Base-by-base conservation (phyloP, 2,113 vertebrate genomes). In the Callipepla californica region DNA sequence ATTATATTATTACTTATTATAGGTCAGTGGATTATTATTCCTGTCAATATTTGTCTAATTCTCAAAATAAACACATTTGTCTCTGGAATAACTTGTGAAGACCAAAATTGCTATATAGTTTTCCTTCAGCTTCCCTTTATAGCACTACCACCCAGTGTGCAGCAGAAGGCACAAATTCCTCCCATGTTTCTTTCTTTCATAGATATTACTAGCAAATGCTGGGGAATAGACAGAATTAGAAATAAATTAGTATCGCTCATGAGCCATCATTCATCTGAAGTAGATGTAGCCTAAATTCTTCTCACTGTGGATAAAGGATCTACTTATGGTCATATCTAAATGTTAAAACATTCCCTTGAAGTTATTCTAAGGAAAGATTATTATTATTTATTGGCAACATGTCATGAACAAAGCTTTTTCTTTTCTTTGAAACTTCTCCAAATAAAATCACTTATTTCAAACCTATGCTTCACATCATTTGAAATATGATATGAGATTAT, bases 401-500 rank as follows among this genome's bases (percentile, higher is more conserved):
- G 9, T 44, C 34, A 65, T 34, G 8, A 87, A 48, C 20, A 70
- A 22, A 84, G 38, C 13, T 6, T 36, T 42, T 10, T 1, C 5
- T 18, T 34, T 18, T 10, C 21, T 44, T 67, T 58, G 63, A 51
- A 74, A 59, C 15, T 23, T 51, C 59, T 76, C 40, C 8, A n/a
- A 36, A 55, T 32, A 55, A 82, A 85, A 55, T 50, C 28, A 57
- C 7, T 4, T 1, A 8, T 89, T 50, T 84, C 80, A 34, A 91
- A 84, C 5, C 8, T 51, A 6, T 34, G 25, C 68, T 80, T 91
- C 57, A 62, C 61, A 30, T 25, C 23, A 20, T 62, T 85, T 80
- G 59, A 94, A 83, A 68, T 68, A 19, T 68, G 75, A 89, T 47
- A 67, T 50, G 65, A 92, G 48, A 89, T 85, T 77, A 95, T 93